phyloP scores from a whole-genome alignment of 2,888 invertebrate genomes.

The Lamellibrachia satsuma region DNA sequence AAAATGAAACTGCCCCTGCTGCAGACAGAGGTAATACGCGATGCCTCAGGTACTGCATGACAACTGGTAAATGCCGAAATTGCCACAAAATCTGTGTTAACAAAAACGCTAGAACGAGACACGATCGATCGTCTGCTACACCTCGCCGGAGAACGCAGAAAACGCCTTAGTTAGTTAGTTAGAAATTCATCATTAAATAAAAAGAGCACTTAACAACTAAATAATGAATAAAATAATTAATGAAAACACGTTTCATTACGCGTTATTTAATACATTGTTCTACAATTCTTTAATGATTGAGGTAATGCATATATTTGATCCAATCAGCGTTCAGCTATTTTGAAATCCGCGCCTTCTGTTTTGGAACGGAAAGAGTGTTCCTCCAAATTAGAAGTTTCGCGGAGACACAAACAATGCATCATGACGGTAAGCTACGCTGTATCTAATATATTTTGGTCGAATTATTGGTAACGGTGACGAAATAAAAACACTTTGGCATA shows the following conservation, averaged over 20 bases:
- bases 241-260: background rate
- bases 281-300: background rate
- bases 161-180: background rate
- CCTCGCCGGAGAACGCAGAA: background rate
- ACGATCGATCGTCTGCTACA: constrained; percentile 5
- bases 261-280: background rate
- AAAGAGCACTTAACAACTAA: background rate
- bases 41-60: background rate
- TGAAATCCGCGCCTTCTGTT: background rate
- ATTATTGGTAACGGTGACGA: background rate
- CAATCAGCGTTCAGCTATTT: background rate
- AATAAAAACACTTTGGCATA: background rate
- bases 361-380: background rate
- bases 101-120: constrained; percentile 6
- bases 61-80: background rate
- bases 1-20: background rate
- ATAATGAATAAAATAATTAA: background rate
- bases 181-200: background rate
- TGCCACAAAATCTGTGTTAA: background rate
- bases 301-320: background rate
- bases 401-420: constrained; percentile 1
- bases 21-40: background rate
- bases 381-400: background rate
- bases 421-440: background rate
- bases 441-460: background rate